A percentile compares a stretch with the other conserved stretches of the same genome.
Evolutionary conservation across 2,113 vertebrate genomes (phyloP).

Genomic region (Boleophthalmus pectinirostris): DNA sequence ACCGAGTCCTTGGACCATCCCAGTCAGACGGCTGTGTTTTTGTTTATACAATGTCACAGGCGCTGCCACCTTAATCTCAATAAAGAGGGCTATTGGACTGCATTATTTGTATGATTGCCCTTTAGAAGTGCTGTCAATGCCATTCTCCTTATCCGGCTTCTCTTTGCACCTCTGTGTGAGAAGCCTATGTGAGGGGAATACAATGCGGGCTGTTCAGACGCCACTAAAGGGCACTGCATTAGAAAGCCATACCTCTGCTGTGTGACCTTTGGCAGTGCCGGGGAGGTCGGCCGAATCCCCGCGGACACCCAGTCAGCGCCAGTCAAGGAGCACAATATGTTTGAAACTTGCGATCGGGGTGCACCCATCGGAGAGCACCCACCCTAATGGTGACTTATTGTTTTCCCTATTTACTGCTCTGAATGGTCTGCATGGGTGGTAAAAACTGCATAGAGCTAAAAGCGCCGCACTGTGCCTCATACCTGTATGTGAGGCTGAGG

Average conservation of each 20-base stretch:
- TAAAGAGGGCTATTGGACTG: constrained; percentile 70
- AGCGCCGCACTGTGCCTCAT: constrained; percentile 16
- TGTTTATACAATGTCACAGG: constrained; percentile 70
- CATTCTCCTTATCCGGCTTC: constrained; percentile 67
- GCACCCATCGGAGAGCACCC: constrained; percentile 32
- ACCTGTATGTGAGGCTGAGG: constrained; percentile 22
- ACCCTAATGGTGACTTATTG: constrained; percentile 65
- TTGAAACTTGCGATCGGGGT: constrained; percentile 59
- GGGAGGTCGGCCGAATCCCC: constrained; percentile 68
- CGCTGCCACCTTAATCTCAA: constrained; percentile 64
- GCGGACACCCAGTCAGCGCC: constrained; percentile 61
- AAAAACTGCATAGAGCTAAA: constrained; percentile 21
- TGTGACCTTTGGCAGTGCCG: constrained; percentile 69
- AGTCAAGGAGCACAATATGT: constrained; percentile 64
- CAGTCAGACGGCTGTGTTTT: constrained; percentile 63
- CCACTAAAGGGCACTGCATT: constrained; percentile 75
- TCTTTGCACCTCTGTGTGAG: constrained; percentile 64
- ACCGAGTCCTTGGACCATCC: constrained; percentile 49
- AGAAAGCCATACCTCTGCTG: constrained; percentile 74
- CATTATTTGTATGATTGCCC: constrained; percentile 75
- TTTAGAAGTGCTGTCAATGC: constrained; percentile 73
- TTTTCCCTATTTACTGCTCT: constrained; percentile 51
- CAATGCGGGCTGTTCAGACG: constrained; percentile 66
- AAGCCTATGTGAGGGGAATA: constrained; percentile 73
- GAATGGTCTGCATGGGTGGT: constrained; percentile 29